A percentile compares a stretch with the other conserved stretches of the same genome.
Evolutionary conservation across 2,113 vertebrate species (phyloP).

Genomic region (Colius striatus): DNA sequence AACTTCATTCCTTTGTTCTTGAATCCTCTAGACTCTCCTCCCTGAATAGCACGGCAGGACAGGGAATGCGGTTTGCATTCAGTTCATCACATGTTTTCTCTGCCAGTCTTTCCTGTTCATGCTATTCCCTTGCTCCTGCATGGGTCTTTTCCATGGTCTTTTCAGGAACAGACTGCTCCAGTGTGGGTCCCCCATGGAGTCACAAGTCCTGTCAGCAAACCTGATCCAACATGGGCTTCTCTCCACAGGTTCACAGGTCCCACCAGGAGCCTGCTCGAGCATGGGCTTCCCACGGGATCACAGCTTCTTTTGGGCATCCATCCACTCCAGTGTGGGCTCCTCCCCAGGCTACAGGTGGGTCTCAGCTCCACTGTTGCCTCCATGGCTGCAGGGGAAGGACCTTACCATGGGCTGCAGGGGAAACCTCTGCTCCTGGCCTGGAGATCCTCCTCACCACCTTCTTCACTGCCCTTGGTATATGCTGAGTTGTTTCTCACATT

Average conservation of each 20-base stretch:
- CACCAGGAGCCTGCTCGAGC: background rate
- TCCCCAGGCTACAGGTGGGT: background rate
- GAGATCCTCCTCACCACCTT: fast-evolving
- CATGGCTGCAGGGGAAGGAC: no score
- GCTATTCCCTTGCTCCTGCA: fast-evolving
- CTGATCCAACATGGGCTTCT: background rate
- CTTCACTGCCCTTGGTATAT: background rate
- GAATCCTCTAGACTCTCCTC: background rate
- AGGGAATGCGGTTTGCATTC: fast-evolving
- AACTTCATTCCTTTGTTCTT: background rate
- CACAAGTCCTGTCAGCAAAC: background rate
- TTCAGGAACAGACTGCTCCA: background rate
- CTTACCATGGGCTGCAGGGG: fast-evolving
- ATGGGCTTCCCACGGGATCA: fast-evolving
- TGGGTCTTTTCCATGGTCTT: background rate
- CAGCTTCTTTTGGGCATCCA: background rate
- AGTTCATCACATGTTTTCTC: background rate
- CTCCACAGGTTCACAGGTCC: background rate
- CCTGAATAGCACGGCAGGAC: fast-evolving
- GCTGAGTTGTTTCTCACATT: background rate
- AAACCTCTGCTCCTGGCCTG: background rate
- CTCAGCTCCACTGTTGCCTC: background rate
- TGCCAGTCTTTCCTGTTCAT: background rate
- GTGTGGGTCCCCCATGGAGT: fast-evolving
- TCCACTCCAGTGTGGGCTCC: fast-evolving